These are phyloP conservation scores for Balanococcus diminutus DNA, from an alignment of 2,888 invertebrate genomes.

Conservation along the genomic window DNA sequence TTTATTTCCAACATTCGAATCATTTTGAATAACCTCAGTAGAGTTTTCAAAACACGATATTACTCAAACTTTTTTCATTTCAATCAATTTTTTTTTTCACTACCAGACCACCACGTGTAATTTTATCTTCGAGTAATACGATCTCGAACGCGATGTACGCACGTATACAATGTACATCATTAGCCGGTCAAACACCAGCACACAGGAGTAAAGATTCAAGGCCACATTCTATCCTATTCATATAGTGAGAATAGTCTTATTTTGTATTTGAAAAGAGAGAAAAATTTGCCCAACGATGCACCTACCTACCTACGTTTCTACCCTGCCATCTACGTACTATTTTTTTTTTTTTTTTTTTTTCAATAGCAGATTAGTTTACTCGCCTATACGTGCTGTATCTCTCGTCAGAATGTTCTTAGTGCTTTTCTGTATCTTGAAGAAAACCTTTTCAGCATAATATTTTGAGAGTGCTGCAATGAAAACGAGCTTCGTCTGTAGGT, in stretches of 20 bases:
- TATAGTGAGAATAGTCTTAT: too few relatives aligned
- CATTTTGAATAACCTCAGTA: too few relatives aligned
- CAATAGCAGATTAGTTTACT: too few relatives aligned
- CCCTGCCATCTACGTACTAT: background rate
- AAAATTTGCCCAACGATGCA: background rate
- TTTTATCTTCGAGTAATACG: background rate
- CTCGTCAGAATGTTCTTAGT: too few relatives aligned
- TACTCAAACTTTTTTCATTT: too few relatives aligned
- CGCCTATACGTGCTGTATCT: too few relatives aligned
- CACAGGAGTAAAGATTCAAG: background rate
- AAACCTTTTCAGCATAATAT: background rate
- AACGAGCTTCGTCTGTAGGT: background rate
- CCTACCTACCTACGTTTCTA: too few relatives aligned
- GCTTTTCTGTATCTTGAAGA: too few relatives aligned
- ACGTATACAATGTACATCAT: background rate
- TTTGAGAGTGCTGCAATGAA: too few relatives aligned
- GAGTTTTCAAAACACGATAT: too few relatives aligned
- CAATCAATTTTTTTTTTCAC: background rate
- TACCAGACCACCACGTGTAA: background rate
- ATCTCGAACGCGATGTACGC: background rate
- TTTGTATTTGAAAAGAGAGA: background rate
- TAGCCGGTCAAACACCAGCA: background rate
- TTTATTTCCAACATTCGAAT: too few relatives aligned
- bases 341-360: too few relatives aligned
- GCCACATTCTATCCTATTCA: background rate